phyloP scores from a whole-genome alignment of 2,888 invertebrate genomes.

The Didymodactylos carnosus region DNA sequence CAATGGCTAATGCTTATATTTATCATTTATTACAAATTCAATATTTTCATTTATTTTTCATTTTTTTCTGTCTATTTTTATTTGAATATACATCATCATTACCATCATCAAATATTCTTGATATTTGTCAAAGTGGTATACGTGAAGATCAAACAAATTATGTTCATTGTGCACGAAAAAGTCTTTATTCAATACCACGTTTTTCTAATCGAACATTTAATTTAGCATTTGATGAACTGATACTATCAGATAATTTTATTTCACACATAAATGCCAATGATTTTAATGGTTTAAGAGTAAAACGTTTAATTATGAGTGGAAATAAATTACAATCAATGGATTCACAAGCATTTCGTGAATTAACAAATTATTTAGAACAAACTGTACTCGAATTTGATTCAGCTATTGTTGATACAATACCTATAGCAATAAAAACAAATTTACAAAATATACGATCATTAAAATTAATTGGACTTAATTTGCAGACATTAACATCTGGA shows the following conservation, averaged over 20 bases:
- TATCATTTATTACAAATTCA: too few relatives aligned
- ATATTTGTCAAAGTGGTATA: conserved; percentile 13
- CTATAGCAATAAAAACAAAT: conserved; percentile 3
- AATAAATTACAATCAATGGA: conserved; percentile 3
- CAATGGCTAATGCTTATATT: too few relatives aligned
- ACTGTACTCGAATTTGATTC: conserved; percentile 1
- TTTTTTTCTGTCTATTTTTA: too few relatives aligned
- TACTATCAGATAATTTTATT: conserved; percentile 11
- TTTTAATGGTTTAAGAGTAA: conserved; percentile 8
- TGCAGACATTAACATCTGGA: neutral
- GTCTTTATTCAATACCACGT: conserved; percentile 3
- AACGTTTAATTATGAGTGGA: conserved; percentile 3
- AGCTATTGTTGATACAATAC: neutral
- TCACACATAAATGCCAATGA: neutral
- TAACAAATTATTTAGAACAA: conserved; percentile 11
- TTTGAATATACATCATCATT: too few relatives aligned
- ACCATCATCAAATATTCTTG: neutral
- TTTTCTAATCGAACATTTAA: conserved; percentile 5
- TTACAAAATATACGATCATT: neutral
- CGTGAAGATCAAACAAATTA: conserved; percentile 13
- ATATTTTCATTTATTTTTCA: too few relatives aligned
- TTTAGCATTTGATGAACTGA: conserved; percentile 11
- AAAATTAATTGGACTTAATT: neutral
- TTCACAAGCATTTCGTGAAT: conserved; percentile 1
- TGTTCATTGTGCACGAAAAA: conserved; percentile 10